phyloP scores from a whole-genome alignment of 2,113 vertebrate species.

The Malurus melanocephalus region DNA sequence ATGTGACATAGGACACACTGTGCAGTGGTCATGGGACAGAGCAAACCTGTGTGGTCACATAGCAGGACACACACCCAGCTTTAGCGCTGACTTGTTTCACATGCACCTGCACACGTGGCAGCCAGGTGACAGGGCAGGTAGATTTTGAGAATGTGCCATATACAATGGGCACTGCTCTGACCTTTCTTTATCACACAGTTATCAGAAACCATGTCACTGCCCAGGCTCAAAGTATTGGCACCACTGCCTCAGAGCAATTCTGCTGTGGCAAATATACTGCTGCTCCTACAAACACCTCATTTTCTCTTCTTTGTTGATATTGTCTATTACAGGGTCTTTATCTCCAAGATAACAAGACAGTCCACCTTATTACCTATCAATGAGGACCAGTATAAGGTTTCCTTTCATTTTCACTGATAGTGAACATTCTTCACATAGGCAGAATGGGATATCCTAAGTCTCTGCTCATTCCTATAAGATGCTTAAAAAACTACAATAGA shows the following conservation, averaged over 20 bases:
- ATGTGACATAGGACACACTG: neutral
- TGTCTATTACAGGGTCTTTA: neutral
- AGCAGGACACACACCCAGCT: accelerated
- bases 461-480: neutral
- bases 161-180: neutral
- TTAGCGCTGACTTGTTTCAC: neutral
- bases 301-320: neutral
- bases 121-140: neutral
- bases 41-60: neutral
- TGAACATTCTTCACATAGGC: neutral
- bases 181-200: neutral
- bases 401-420: constrained; percentile 8
- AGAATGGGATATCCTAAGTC: neutral
- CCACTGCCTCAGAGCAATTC: neutral
- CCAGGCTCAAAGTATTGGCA: neutral
- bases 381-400: neutral
- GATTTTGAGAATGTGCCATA: neutral
- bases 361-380: neutral
- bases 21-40: neutral
- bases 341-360: neutral
- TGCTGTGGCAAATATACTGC: neutral
- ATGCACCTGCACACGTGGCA: neutral
- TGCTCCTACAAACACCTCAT: neutral
- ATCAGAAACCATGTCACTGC: neutral
- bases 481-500: neutral